Base-by-base conservation (phyloP, 1,140 invertebrate genomes). In the Spodoptera frugiperda region DNA sequence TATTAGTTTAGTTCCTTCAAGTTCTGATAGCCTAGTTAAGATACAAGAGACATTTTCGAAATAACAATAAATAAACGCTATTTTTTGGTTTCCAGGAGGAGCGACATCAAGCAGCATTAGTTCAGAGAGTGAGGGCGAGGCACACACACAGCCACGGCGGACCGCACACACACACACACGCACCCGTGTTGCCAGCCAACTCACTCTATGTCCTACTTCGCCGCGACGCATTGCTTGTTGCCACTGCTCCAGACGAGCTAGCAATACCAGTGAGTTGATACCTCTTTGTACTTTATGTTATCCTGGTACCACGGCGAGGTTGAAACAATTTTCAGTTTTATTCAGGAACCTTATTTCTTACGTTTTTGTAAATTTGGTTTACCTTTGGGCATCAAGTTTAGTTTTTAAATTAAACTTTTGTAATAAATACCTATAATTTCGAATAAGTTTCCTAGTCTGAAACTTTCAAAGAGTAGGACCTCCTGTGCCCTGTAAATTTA, bases 111-210 rank as follows among this genome's bases (percentile, higher is more conserved):
- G 91, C 78, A 91, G 88, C 55, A 83, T 86, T 0, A 87, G 87
- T 48, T 92, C 91, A 1, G 91, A 92, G 81, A 91, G 91, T 81
- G 90, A 90, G 71, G 89, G 88, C 53, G 90, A 93, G 68, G 81
- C 59, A 17, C 33, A 44, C 33, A 63, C 59, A 17, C 33, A 44
- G 10, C 59, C 59, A 10, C 33, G 59, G 9, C 59, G 59, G 33
- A 17, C 59, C 9, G 59, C 59, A 4, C 59, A 63, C 33, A 17
- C 59, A 5, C 59, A 63, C 33, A 44, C 59, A 6, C 79, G 73
- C 39, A 67, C 53, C 59, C 77, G 79, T 46, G 70, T 79, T 65
- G 81, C 84, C 72, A 85, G 82, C 51, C 89, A 89, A 79, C 83
- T 88, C 25, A 92, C 91, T 51, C 80, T 89, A 77, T 89, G 89